Evolutionary conservation across 2,888 invertebrate genomes (phyloP).

Genomic region (Megastigmus dorsalis): DNA sequence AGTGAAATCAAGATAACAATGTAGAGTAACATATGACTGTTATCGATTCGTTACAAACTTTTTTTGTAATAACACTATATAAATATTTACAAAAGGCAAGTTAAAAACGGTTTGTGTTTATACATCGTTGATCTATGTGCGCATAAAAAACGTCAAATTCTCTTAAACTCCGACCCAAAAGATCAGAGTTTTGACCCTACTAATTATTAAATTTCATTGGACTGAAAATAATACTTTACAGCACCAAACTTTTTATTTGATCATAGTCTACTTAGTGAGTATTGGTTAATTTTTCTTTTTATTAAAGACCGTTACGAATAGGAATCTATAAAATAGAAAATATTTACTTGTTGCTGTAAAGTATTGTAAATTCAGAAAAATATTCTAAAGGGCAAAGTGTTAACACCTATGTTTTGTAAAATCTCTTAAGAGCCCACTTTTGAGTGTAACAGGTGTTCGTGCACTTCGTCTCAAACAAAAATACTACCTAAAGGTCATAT

Average conservation of each 20-base stretch:
- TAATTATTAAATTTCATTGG: background rate
- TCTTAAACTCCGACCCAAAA: background rate
- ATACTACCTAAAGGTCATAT: constrained; percentile 66
- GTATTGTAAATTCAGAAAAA: no score
- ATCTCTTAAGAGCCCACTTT: background rate
- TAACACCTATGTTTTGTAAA: background rate
- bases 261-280: no score
- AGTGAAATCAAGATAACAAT: no score
- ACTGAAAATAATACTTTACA: background rate
- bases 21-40: constrained; percentile 1
- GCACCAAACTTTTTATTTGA: no score
- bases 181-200: background rate
- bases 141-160: background rate
- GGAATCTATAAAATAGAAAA: no score
- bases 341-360: background rate
- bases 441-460: no score
- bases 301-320: no score
- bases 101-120: constrained; percentile 21
- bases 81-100: constrained; percentile 39
- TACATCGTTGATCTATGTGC: constrained; percentile 22
- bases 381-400: no score
- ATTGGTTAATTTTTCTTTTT: no score
- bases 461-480: constrained; percentile 30
- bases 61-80: background rate
- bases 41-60: constrained; percentile 9